These are phyloP conservation scores for Seriola rivoliana DNA, from an alignment of 2,113 vertebrate species.

Conservation along the genomic window DNA sequence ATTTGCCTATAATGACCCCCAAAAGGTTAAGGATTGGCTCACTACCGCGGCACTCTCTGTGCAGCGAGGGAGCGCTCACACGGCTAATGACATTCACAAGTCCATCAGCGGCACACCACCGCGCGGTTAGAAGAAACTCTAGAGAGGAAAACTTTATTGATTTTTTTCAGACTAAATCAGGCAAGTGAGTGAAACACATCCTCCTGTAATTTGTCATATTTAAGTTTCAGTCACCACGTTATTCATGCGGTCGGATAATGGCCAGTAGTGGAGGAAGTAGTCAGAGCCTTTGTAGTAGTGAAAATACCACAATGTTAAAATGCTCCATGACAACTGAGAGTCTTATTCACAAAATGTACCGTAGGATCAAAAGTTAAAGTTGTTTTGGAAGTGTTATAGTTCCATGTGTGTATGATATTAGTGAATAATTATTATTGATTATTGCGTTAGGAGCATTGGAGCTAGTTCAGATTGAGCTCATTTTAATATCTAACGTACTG, in stretches of 20 bases:
- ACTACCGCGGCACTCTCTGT: constrained; percentile 30
- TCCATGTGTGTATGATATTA: no score
- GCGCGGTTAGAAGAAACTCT: constrained; percentile 30
- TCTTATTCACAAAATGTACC: no score
- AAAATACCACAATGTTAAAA: no score
- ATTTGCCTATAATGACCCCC: constrained; percentile 53
- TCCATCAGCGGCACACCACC: constrained; percentile 65
- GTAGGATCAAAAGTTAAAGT: no score
- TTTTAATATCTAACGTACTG: no score
- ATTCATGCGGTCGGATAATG: constrained; percentile 1
- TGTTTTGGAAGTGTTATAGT: no score
- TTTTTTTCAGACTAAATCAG: constrained; percentile 28
- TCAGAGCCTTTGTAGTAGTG: no score
- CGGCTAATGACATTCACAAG: constrained; percentile 58
- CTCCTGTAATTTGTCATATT: constrained; percentile 22
- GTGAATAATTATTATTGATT: no score
- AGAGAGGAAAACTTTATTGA: constrained; percentile 15
- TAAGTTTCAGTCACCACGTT: constrained; percentile 26
- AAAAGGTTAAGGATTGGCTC: constrained; percentile 49
- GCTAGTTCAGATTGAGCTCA: no score
- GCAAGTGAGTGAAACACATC: background rate
- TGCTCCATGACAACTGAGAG: no score
- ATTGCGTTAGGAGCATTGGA: no score
- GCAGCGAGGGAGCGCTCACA: constrained; percentile 38
- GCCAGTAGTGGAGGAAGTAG: background rate